Base-by-base conservation (phyloP, 2,888 invertebrate genomes). In the Parapristionchus giblindavisi region DNA sequence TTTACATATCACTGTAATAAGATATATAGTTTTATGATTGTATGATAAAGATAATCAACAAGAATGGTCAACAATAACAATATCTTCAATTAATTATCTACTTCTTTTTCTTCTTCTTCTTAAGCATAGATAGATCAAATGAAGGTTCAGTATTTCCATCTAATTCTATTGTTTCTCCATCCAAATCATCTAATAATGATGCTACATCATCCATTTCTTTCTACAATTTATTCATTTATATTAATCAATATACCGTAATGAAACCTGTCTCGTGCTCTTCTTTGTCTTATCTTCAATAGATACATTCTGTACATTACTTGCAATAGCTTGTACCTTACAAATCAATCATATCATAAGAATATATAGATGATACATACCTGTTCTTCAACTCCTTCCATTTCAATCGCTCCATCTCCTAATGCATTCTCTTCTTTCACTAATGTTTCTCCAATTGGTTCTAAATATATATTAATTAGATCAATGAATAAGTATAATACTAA, bases 351-450 rank as follows among this genome's bases (percentile, higher is more conserved):
- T 4, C 54, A 54, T 24, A 38, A n/a, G 32, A 38, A 17, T 17
- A 27, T 29, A 38, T 40, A 3, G 8, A 11, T 1, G 6, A 34
- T 36, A 52, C 21, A 1, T 27, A 66, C 66, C 66, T 66, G 66
- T 24, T 66, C 66, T 34, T 66, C 48, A 2, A 66, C 32, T 51
- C 60, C 51, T 32, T 85, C 87, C 81, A 88, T 81, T 54, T 87
- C 83, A 3, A 85, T 87, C 29, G 86, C 87, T 27, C 72, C 72
- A 38, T 72, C 72, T 43, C 60, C n/a, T 11, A 72, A 24, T 43
- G 60, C 72, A 60, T 72, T 72, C 60, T 58, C 60, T 60, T 72
- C 72, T 8, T n/a, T 8, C 8, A 60, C 48, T 2, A 48, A 27
- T n/a, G 52, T 52, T n/a, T 36, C 66, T 14, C n/a, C n/a, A n/a